These are phyloP conservation scores for Zeuzera pyrina DNA, from an alignment of 2,888 invertebrate genomes.

Conservation along the genomic window DNA sequence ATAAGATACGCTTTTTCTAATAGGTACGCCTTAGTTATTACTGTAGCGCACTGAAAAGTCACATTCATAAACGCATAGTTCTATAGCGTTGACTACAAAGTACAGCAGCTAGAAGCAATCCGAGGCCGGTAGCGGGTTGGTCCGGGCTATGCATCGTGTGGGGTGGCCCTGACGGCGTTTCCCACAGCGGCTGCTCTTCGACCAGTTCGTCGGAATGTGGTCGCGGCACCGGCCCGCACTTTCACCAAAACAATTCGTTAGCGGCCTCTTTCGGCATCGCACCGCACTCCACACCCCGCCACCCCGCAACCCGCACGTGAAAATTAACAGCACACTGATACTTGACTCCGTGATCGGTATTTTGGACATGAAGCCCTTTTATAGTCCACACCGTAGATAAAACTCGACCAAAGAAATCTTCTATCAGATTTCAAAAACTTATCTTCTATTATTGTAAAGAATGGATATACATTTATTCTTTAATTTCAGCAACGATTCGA, in stretches of 20 bases:
- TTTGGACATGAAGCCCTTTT: constrained; percentile 43
- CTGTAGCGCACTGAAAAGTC: too few relatives aligned
- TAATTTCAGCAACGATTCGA: too few relatives aligned
- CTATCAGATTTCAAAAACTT: too few relatives aligned
- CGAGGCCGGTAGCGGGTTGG: constrained; percentile 16
- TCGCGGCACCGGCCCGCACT: constrained; percentile 70
- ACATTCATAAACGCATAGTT: too few relatives aligned
- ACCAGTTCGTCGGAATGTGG: constrained; percentile 72
- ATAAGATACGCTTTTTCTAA: too few relatives aligned
- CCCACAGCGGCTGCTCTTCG: constrained; percentile 71
- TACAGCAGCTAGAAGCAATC: neutral
- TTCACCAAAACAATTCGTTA: constrained; percentile 74
- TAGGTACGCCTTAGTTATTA: too few relatives aligned
- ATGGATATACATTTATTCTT: too few relatives aligned
- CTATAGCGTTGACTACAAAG: too few relatives aligned
- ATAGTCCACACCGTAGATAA: constrained; percentile 36
- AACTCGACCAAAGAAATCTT: too few relatives aligned
- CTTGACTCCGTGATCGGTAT: constrained; percentile 49
- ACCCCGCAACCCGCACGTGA: constrained; percentile 50
- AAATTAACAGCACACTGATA: constrained; percentile 62
- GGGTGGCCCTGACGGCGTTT: constrained; percentile 65
- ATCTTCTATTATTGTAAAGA: too few relatives aligned
- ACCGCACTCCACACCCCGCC: constrained; percentile 51
- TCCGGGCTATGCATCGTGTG: constrained; percentile 54
- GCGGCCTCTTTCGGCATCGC: constrained; percentile 69